These are phyloP conservation scores for Origma solitaria DNA, from an alignment of 2,113 vertebrate species.

Conservation along the genomic window DNA sequence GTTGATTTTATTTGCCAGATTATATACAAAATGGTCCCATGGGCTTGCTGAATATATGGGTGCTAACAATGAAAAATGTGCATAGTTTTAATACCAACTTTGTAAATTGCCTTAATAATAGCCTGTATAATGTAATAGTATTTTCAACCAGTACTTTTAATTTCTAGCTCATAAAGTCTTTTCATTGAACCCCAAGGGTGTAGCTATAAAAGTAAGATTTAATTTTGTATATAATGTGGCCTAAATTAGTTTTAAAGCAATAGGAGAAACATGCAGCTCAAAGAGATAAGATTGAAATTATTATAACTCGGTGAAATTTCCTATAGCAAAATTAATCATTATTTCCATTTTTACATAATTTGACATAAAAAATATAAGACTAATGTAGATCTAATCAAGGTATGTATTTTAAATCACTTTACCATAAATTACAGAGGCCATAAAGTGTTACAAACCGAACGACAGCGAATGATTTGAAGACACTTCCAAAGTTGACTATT, in stretches of 20 bases:
- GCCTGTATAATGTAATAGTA: constrained; percentile 80
- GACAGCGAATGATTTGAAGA: constrained; percentile 18
- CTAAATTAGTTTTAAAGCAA: constrained; percentile 83
- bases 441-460: neutral
- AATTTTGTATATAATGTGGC: constrained; percentile 84
- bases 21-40: constrained; percentile 74
- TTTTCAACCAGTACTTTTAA: constrained; percentile 85
- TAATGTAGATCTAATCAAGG: constrained; percentile 59
- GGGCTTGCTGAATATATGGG: constrained; percentile 78
- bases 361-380: constrained; percentile 57
- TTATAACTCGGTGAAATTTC: constrained; percentile 74
- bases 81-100: constrained; percentile 80
- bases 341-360: constrained; percentile 71
- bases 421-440: constrained; percentile 32
- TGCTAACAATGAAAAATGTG: constrained; percentile 78
- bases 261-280: constrained; percentile 72
- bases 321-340: constrained; percentile 77
- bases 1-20: constrained; percentile 75
- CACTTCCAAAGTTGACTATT: neutral
- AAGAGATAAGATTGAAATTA: constrained; percentile 76
- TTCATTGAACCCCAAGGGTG: constrained; percentile 84
- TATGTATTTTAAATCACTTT: constrained; percentile 50
- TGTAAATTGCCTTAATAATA: constrained; percentile 86
- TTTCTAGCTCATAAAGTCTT: constrained; percentile 85
- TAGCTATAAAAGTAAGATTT: constrained; percentile 85